These are phyloP conservation scores for Trichomycterus rosablanca DNA, from an alignment of 2,113 vertebrate genomes.

Conservation along the genomic window DNA sequence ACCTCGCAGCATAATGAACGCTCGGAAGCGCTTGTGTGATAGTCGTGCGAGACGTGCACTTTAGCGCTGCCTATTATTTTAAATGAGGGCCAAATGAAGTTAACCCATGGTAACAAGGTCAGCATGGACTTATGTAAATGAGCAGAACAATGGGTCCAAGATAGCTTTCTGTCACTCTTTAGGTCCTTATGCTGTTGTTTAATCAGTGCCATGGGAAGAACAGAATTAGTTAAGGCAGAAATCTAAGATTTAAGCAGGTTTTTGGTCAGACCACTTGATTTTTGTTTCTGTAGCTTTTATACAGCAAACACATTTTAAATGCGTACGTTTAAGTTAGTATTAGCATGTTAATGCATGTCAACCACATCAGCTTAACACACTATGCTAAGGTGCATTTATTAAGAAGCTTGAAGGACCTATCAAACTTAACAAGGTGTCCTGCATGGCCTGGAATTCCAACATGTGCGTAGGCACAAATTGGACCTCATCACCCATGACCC, in stretches of 20 bases:
- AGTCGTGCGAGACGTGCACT: conserved; percentile 36
- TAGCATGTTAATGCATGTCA: too few relatives aligned
- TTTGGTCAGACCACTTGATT: too few relatives aligned
- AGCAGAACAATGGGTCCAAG: conserved; percentile 1
- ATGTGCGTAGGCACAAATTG: conserved; percentile 40
- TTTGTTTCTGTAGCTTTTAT: too few relatives aligned
- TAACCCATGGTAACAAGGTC: conserved; percentile 42
- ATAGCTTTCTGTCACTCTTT: neutral
- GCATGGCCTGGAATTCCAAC: conserved; percentile 19
- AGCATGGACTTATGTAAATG: conserved; percentile 29
- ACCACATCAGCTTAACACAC: too few relatives aligned
- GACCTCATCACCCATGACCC: too few relatives aligned
- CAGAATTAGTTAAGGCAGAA: too few relatives aligned
- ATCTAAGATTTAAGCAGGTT: too few relatives aligned
- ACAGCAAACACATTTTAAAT: too few relatives aligned
- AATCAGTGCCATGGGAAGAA: too few relatives aligned
- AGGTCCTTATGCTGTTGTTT: neutral
- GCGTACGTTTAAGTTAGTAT: too few relatives aligned
- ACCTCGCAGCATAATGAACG: conserved; percentile 39
- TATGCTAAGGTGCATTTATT: neutral
- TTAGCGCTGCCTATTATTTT: conserved; percentile 56
- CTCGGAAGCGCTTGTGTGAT: conserved; percentile 26
- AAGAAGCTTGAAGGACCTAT: conserved; percentile 28
- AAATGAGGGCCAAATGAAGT: conserved; percentile 48
- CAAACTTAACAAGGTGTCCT: conserved; percentile 44